phyloP scores from a whole-genome alignment of 2,888 invertebrate species.

The Rhogogaster chlorosoma region DNA sequence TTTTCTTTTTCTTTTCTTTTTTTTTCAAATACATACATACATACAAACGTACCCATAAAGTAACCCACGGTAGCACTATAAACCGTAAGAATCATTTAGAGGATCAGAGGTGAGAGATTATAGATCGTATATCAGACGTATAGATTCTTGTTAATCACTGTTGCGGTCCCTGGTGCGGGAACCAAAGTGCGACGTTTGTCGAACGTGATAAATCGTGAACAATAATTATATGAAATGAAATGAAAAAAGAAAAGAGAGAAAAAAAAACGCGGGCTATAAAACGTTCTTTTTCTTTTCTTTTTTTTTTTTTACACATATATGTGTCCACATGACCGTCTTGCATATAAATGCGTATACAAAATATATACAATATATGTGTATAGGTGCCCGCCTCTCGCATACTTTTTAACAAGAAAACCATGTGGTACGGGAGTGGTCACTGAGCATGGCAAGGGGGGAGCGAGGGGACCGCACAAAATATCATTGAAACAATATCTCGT shows the following conservation, averaged over 20 bases:
- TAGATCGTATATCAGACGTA: slow-evolving; percentile 19
- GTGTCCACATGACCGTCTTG: neutral
- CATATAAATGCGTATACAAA: neutral
- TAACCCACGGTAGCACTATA: neutral
- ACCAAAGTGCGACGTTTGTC: neutral
- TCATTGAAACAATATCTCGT: slow-evolving; percentile 36
- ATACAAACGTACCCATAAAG: neutral
- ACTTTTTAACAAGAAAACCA: slow-evolving; percentile 46
- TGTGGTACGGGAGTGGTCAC: neutral
- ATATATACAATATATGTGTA: neutral
- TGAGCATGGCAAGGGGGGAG: neutral
- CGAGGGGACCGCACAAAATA: slow-evolving; percentile 4
- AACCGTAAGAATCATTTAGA: neutral
- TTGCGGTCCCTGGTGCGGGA: neutral
- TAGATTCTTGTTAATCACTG: neutral
- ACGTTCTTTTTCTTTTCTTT: neutral
- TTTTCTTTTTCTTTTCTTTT: neutral
- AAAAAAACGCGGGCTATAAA: neutral
- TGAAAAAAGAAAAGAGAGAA: neutral
- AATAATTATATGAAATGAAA: neutral
- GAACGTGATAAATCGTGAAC: slow-evolving; percentile 11
- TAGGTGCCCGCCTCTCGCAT: slow-evolving; percentile 42
- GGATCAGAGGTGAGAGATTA: slow-evolving; percentile 31
- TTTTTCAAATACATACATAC: neutral
- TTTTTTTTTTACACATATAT: neutral